Evolutionary conservation across 2,888 invertebrate species (phyloP), one percentile per base, ranked within the genome.

Genomic region (Acronicta aceris): DNA sequence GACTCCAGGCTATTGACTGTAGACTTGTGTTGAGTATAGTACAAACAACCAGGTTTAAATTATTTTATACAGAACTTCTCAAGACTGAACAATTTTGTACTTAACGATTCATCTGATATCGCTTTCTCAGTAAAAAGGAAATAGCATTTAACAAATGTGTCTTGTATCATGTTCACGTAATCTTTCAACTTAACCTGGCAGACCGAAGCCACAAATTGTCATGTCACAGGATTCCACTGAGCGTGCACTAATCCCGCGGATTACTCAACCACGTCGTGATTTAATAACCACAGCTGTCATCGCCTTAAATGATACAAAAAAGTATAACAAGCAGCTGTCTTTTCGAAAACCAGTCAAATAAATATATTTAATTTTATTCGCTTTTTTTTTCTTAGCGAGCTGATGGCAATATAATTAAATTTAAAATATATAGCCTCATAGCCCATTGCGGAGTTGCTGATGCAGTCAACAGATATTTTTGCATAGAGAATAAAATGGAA

Each of bases 211-310:
- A 87, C 88, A 87, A 86, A 84, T 85, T 74, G 81, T 81, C 73
- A 75, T 78, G 84, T 86, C 78, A 68, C 54, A 60, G 78, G 81
- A 84, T 84, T 75, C 72, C 64, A 54, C 69, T 82, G 82, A 86
- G 79, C 82, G 62, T 71, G 64, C 69, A 59, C 80, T 90, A 89
- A 92, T 87, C 90, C 87, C 33, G 0, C 4, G 75, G 88, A 80
- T 84, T 81, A 81, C 65, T 71, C 51, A 40, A 49, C 68, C 66
- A 41, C 40, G 45, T 49, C 76, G 86, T 90, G 90, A 92, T 91
- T 89, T 90, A 92, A 73, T 73, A 78, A 72, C 77, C 70, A 81
- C 92, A 91, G 90, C 92, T 92, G 93, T 92, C 93, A 89, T 70
- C 91, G 87, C 80, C 81, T 73, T 81, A 63, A 57, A 64, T 64